Conservation (phyloP, 2,888 invertebrate genomes). For the Drosophila imparisetae region DNA sequence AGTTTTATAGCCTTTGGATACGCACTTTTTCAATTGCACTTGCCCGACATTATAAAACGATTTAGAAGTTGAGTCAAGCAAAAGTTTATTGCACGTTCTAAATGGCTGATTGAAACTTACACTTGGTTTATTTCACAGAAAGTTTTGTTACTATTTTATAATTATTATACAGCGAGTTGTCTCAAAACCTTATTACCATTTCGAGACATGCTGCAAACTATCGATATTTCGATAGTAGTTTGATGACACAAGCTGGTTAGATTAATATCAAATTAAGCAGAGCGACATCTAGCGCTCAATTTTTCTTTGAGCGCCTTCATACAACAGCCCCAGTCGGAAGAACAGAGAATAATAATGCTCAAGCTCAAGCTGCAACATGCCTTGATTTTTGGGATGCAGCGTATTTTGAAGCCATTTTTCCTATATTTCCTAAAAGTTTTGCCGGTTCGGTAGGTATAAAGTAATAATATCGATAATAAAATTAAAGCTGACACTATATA, state of each 20-base stretch:
- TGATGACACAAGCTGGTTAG: conserved; percentile 5
- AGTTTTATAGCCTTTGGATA: conserved; percentile 34
- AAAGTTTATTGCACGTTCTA: not conserved
- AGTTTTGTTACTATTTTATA: conserved; percentile 18
- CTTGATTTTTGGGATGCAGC: not conserved
- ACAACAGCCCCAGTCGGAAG: conserved; percentile 11
- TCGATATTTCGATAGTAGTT: conserved; percentile 28
- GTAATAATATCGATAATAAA: not conserved
- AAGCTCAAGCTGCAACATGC: not conserved
- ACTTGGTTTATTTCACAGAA: conserved; percentile 43
- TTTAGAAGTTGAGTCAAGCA: not conserved
- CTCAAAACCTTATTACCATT: conserved; percentile 29
- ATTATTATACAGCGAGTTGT: conserved; percentile 24
- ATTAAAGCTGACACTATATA: not conserved
- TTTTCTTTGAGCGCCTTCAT: not conserved
- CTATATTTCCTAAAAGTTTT: not conserved
- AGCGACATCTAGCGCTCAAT: not conserved
- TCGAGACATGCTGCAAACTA: conserved; percentile 19
- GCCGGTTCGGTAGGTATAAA: not conserved
- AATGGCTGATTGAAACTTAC: conserved; percentile 22
- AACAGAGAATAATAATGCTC: not conserved
- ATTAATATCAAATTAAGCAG: conserved; percentile 1
- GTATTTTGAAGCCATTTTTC: not conserved
- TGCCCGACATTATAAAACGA: not conserved
- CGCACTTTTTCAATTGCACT: conserved; percentile 8